Base-by-base conservation (phyloP, 2,888 invertebrate genomes). In the Microplitis manilae region DNA sequence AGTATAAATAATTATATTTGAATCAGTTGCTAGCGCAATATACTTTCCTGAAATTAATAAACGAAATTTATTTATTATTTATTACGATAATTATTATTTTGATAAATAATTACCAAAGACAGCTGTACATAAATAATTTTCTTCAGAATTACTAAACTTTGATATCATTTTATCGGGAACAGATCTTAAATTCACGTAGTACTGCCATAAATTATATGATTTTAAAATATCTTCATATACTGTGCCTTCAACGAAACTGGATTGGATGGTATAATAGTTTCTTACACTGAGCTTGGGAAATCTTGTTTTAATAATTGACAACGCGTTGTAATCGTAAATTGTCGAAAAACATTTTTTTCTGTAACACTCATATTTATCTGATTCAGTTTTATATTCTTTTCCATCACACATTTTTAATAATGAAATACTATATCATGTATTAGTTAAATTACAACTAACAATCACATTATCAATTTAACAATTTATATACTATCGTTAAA, bases 381-480 rank as follows among this genome's bases (percentile, higher is more conserved):
- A 2, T 0, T 2, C 7, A 0, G 1, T 13, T 50, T 1, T 0
- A 6, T 1, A 50, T 1, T 1, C 1, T 20, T 20, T 1, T 50
- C 13, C 0, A 4, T 13, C 9, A 13, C 50, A 9, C 50, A 30
- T 30, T 30, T 30, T 30, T 30, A 30, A 30, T 30, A 30, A 4
- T 30, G 30, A 30, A 2, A 30, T 30, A 30, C 4, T 30, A 2
- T 30, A 30, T 30, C 30, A 30, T 30, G 30, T 4, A 30, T 4
- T 4, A 30, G 30, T 30, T 30, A 30, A 30, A 30, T 30, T 30
- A 30, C 30, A 30, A 30, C 30, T 30, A 30, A 30, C 30, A 30
- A 30, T 30, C 2, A 30, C 4, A 30, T 30, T 30, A 30, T 30
- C 30, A 30, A 30, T 30, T 20, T 4, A 30, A 30, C 0, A 30